Base-by-base conservation (phyloP, 2,888 invertebrate species). In the Charanyca ferruginea region DNA sequence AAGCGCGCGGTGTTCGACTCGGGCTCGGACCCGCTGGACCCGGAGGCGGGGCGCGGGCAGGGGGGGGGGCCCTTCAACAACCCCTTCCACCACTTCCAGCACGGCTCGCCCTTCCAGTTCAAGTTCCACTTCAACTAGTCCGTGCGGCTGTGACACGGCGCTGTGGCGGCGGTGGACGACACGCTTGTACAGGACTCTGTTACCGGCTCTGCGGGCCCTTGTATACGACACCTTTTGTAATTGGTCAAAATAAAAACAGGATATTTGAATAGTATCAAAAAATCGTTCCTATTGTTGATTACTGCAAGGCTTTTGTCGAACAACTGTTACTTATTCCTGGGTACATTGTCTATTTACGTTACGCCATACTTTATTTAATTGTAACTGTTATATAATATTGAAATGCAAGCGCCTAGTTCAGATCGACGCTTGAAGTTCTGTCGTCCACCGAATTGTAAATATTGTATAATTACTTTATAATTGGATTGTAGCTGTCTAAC, bases 1-100 rank as follows among this genome's bases (percentile, higher is more conserved):
- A 99, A 99, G 95, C 96, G 99, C 70, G 97, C 97, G 70, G 98
- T 98, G 91, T 99, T 98, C 94, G 99, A 99, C 95, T 96, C 97
- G 81, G 99, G 99, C 72, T 97, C 98, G 83, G 99, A 99, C 96
- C 99, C 99, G 0, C 95, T 99, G 62, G 99, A 99, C 96, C 99
- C 99, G 0, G 99, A 99, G 91, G 96, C 97, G 7, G 95, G 96
- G 83, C 96, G 96, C 1, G 95, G 95, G 11, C 66, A 60, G 1
- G 84, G 81, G 1, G 84, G 81, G 0, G 97, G 96, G 18, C 88
- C 88, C 85, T 91, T 91, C 89, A 96, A 97, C 90, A 97, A 96
- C 92, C 98, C 98, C 86, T 98, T 98, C 96, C 97, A 98, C 83
- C 97, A 97, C 93, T 98, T 98, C 96, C 97, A 97, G 85, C 97